Percentiles rank a stretch among this genome's conserved stretches.
These are phyloP conservation scores for Aphelinus certus DNA, from an alignment of 1,140 invertebrate species.

Conservation along the genomic window DNA sequence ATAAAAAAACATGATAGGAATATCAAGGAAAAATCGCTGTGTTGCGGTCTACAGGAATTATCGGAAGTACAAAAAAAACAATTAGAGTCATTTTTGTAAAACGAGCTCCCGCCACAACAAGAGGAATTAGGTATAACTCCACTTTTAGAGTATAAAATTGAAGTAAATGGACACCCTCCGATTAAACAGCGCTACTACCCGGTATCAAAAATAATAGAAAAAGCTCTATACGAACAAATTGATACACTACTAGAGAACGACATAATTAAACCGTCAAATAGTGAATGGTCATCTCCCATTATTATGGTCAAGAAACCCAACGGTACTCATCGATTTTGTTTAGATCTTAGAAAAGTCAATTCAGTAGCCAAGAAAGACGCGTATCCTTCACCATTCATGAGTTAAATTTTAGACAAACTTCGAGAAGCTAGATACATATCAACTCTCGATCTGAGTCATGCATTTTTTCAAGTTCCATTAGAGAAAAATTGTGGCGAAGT, in stretches of 20 bases:
- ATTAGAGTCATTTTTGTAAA: too few relatives aligned
- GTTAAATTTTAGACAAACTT: conserved; percentile 40
- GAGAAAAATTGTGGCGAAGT: conserved; percentile 27
- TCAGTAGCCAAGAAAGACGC: conserved; percentile 12
- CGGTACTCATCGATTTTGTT: conserved; percentile 42
- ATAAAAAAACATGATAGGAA: not conserved
- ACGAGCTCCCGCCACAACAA: too few relatives aligned
- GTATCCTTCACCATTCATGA: conserved; percentile 32
- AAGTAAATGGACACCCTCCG: not conserved
- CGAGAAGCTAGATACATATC: conserved; percentile 40
- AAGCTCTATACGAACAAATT: conserved; percentile 26
- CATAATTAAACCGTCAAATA: conserved; percentile 58
- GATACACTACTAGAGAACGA: conserved; percentile 48
- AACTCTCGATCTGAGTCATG: conserved; percentile 49
- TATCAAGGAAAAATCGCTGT: not conserved
- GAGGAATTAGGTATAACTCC: not conserved
- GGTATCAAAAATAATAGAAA: conserved; percentile 19
- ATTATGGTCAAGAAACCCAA: conserved; percentile 67
- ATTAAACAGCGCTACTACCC: conserved; percentile 7
- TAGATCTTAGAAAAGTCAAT: conserved; percentile 42
- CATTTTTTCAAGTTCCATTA: conserved; percentile 54
- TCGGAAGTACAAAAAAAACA: not conserved
- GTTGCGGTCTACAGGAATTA: not conserved
- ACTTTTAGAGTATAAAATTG: not conserved
- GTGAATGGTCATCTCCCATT: conserved; percentile 63